These are phyloP conservation scores for Mergus octosetaceus DNA, from an alignment of 2,797 vertebrate species.

Conservation along the genomic window DNA sequence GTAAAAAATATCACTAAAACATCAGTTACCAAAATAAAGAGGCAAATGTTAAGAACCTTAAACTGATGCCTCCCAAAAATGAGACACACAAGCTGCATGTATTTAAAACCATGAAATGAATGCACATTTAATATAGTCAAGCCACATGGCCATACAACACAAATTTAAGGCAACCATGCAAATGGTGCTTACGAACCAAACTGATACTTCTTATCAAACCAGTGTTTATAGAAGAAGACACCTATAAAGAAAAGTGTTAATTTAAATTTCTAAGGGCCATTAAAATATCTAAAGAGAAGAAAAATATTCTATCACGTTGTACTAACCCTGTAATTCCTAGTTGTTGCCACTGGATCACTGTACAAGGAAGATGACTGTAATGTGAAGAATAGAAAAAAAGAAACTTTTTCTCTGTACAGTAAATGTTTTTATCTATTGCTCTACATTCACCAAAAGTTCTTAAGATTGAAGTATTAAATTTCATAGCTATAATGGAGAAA, in stretches of 20 bases:
- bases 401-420: not conserved
- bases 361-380: conserved; percentile 76
- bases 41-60: not conserved
- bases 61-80: not conserved
- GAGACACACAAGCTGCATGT: not conserved
- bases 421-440: not conserved
- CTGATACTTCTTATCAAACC: conserved; percentile 88
- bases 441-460: not conserved
- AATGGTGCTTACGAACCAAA: conserved; percentile 84
- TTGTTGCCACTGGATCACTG: conserved; percentile 74
- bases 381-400: conserved; percentile 36
- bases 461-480: not conserved
- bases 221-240: conserved; percentile 76
- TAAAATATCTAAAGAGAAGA: not conserved
- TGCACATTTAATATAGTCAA: not conserved
- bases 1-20: not conserved
- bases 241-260: conserved; percentile 76
- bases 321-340: conserved; percentile 78
- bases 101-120: not conserved
- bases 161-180: conserved; percentile 35
- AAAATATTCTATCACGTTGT: not conserved
- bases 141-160: not conserved
- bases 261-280: not conserved
- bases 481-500: not conserved
- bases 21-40: not conserved